These are phyloP conservation scores for Rhabditoides inermis DNA, from an alignment of 2,888 invertebrate genomes.

Conservation along the genomic window DNA sequence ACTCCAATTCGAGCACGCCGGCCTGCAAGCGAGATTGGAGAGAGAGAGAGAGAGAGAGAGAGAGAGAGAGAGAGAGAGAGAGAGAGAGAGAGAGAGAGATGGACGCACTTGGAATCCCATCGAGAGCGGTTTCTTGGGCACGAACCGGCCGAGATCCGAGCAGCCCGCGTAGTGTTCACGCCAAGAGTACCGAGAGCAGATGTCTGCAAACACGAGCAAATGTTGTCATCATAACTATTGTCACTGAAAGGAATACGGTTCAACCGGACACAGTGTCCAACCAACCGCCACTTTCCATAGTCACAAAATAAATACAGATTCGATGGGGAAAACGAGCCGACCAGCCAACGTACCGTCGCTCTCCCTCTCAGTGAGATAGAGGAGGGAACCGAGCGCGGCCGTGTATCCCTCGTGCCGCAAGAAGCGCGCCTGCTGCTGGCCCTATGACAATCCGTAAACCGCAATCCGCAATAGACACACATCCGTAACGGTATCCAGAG, in stretches of 20 bases:
- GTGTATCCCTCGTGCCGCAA: slow-evolving; percentile 67
- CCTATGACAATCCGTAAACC: too few relatives aligned
- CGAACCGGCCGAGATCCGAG: slow-evolving; percentile 59
- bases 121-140: slow-evolving; percentile 21
- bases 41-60: slow-evolving; percentile 4
- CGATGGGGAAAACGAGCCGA: too few relatives aligned
- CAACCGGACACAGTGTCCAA: too few relatives aligned
- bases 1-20: slow-evolving; percentile 61
- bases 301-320: too few relatives aligned
- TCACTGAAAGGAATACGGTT: not conserved
- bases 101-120: slow-evolving; percentile 19
- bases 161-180: slow-evolving; percentile 66
- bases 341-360: too few relatives aligned
- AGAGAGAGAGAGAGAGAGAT: not conserved
- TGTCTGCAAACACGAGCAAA: slow-evolving; percentile 19
- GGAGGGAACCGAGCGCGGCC: slow-evolving; percentile 66
- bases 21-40: slow-evolving; percentile 44
- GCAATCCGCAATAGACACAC: too few relatives aligned
- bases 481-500: too few relatives aligned
- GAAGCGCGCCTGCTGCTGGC: slow-evolving; percentile 63
- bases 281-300: too few relatives aligned
- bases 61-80: not conserved
- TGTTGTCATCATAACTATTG: not conserved
- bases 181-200: slow-evolving; percentile 61
- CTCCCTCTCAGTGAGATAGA: slow-evolving; percentile 53